These are phyloP conservation scores for Tenthredo mesomela DNA, from an alignment of 2,888 invertebrate species.

Conservation along the genomic window DNA sequence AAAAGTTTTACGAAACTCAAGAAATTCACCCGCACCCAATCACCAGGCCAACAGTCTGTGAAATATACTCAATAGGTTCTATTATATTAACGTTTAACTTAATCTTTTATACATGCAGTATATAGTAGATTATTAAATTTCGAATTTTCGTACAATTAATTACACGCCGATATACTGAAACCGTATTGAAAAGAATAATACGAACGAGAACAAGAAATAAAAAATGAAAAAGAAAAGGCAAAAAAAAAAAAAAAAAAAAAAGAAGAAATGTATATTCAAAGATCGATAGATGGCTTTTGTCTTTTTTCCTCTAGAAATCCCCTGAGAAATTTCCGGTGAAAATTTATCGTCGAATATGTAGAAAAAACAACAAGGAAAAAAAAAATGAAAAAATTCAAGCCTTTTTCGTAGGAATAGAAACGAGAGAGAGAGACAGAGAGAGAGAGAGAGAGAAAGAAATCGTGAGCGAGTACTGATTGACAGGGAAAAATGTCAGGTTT, in stretches of 20 bases:
- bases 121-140: too few species aligned
- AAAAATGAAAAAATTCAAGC: neutral
- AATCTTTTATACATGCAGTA: neutral
- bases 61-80: neutral
- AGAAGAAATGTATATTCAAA: neutral
- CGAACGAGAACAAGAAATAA: neutral
- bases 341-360: conserved; percentile 22
- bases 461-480: conserved; percentile 11
- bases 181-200: neutral
- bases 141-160: too few species aligned
- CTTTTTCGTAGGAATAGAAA: neutral
- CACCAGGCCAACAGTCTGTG: neutral
- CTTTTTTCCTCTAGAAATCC: neutral
- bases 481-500: conserved; percentile 29
- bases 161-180: neutral
- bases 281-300: neutral
- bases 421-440: neutral
- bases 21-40: neutral
- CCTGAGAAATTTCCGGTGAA: conserved; percentile 4
- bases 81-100: neutral
- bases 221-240: neutral
- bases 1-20: neutral
- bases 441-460: neutral
- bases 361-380: neutral
- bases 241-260: neutral